Evolutionary conservation across 1,140 invertebrate genomes (phyloP), one percentile per base, ranked within the genome.

Genomic region (Drosophila triauraria): DNA sequence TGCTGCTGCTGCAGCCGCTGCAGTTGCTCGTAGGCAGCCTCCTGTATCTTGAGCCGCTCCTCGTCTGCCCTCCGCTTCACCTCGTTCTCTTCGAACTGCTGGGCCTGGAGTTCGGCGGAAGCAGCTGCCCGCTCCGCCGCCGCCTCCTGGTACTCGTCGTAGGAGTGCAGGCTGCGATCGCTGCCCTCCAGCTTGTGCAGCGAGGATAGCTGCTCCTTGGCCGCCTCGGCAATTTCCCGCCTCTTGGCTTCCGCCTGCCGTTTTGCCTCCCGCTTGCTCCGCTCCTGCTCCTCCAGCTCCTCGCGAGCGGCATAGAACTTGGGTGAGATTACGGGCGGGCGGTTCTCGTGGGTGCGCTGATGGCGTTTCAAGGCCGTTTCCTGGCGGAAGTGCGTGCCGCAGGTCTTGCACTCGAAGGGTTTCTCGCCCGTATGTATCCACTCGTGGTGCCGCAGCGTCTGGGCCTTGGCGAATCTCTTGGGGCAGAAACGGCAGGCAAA

Each of bases 381-480:
- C 61, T 92, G 91, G 7, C 92, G 88, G 42, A 92, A 92, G 57
- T 88, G 84, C 3, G 90, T 92, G 10, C 88, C 91, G 48, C 91
- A 92, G 10, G 77, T 85, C 43, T 80, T 80, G 47, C 91, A 92
- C 58, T 91, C 91, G 25, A 91, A 91, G 0, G 91, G 91, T 30
- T 92, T 92, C 51, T 92, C 91, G 9, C 95, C 95, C 38, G 92
- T 92, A 8, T 92, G 92, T 0, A 91, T 92, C 92, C 92, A 92
- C 47, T 92, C 91, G 57, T 93, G 92, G 48, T 93, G 92, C 10
- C 92, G 80, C n/a, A 92, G 40, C 0, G 92, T 92, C 42, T 93
- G 92, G 1, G 92, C 91, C 56, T 93, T 93, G 1, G 92, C 91
- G 32, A 93, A 93, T 0, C 87, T 58, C 40, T 87, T 82, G 0